Conservation (phyloP, 2,888 invertebrate species). For the Ochropleura leucogaster region DNA sequence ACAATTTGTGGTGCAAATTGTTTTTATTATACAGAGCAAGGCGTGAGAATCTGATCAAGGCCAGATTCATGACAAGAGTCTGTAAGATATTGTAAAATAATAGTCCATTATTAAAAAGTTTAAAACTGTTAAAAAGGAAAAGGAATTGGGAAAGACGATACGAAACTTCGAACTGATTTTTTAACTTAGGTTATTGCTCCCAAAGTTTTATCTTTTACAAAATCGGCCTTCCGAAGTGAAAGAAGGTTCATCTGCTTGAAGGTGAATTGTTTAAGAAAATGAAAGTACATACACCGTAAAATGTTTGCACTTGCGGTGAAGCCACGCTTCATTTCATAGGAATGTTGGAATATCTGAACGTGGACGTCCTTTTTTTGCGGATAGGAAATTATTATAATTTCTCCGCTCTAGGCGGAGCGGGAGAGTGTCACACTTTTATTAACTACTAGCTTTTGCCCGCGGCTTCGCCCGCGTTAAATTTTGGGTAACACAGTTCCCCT, state of each 20-base stretch:
- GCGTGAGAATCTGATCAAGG: conserved; percentile 40
- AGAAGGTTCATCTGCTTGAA: conserved; percentile 48
- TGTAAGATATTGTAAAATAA: conserved; percentile 11
- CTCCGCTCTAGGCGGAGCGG: too few relatives aligned
- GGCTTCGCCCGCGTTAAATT: too few relatives aligned
- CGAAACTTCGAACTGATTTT: background rate
- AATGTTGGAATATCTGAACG: conserved; percentile 19
- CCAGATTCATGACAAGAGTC: background rate
- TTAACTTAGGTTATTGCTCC: background rate
- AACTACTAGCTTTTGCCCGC: too few relatives aligned
- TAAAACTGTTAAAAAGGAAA: background rate
- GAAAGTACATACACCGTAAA: conserved; percentile 39
- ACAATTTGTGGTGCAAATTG: conserved; percentile 30
- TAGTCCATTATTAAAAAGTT: conserved; percentile 5
- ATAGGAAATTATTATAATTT: too few relatives aligned
- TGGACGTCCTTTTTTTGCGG: too few relatives aligned
- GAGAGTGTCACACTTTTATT: too few relatives aligned
- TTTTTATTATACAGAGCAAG: conserved; percentile 19
- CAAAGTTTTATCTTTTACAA: conserved; percentile 21
- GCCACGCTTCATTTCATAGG: conserved; percentile 29
- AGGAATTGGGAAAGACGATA: conserved; percentile 3
- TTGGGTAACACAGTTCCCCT: too few relatives aligned
- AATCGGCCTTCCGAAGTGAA: conserved; percentile 47
- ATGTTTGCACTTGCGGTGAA: conserved; percentile 28
- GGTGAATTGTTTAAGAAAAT: conserved; percentile 44